Percentiles rank a stretch among this genome's conserved stretches.
These are phyloP conservation scores for Nansenia antarctica DNA, from an alignment of 2,113 vertebrate species.

Conservation along the genomic window DNA sequence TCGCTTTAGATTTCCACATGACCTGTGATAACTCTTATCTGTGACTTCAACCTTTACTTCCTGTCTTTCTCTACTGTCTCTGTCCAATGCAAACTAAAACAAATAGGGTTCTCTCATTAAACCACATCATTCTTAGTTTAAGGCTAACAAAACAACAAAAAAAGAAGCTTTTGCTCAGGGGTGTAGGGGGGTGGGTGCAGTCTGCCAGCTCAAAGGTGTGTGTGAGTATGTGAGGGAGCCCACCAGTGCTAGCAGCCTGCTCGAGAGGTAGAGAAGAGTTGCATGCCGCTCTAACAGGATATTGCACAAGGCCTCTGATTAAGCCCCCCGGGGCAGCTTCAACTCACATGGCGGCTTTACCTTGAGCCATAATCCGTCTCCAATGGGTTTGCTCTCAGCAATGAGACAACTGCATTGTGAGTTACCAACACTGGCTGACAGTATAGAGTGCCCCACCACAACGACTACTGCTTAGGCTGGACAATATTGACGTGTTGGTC, in stretches of 20 bases:
- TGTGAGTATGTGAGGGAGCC: not conserved
- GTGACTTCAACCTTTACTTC: no score
- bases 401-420: not conserved
- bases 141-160: no score
- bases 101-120: no score
- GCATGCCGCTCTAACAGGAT: conserved; percentile 12
- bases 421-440: not conserved
- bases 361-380: not conserved
- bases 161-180: no score
- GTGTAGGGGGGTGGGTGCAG: not conserved
- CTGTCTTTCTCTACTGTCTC: no score
- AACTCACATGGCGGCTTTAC: conserved; percentile 6
- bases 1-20: no score
- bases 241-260: conserved; percentile 5
- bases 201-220: not conserved
- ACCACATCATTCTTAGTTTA: no score
- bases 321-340: conserved; percentile 1
- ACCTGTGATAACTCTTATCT: no score
- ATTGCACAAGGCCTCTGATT: conserved; percentile 17
- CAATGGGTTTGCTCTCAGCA: not conserved
- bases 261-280: conserved; percentile 10
- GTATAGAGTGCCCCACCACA: no score
- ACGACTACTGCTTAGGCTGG: not conserved
- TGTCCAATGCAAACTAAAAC: no score
- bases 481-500: no score